Conservation (phyloP, 2,113 vertebrate genomes). For the Upupa epops region DNA sequence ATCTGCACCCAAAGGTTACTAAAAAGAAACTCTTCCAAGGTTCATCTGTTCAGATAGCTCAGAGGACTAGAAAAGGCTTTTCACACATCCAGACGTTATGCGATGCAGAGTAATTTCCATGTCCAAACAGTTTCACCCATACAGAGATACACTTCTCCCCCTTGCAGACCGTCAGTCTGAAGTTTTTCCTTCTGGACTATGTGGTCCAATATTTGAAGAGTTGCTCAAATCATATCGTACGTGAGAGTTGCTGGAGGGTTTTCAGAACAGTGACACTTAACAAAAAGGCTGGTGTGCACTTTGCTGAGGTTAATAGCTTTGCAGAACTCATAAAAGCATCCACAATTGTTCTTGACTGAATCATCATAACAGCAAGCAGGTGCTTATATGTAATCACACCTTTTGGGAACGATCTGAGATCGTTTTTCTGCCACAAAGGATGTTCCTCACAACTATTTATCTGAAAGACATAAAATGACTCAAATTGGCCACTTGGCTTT, state of each 20-base stretch:
- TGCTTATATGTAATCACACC: conserved; percentile 25
- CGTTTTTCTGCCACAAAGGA: conserved; percentile 9
- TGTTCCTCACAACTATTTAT: background rate
- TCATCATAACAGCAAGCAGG: conserved; percentile 21
- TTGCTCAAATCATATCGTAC: background rate
- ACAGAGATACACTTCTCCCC: background rate
- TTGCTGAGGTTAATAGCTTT: conserved; percentile 31
- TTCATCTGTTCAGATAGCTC: background rate
- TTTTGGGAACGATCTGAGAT: background rate
- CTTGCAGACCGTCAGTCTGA: background rate
- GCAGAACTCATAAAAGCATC: conserved; percentile 1
- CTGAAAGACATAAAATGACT: conserved; percentile 33
- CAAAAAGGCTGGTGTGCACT: background rate
- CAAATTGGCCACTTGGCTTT: conserved; percentile 35
- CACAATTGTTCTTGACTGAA: conserved; percentile 40
- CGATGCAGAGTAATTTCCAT: background rate
- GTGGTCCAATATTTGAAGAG: background rate
- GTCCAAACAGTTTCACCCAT: background rate
- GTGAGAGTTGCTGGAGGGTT: background rate
- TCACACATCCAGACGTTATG: background rate
- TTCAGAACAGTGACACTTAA: background rate
- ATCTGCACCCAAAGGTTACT: background rate
- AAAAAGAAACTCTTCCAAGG: background rate
- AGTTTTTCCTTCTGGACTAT: background rate
- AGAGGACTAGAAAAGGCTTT: background rate